Evolutionary conservation across 2,888 invertebrate species (phyloP), one percentile per base, ranked within the genome.

Genomic region (Drosophila percnosoma): DNA sequence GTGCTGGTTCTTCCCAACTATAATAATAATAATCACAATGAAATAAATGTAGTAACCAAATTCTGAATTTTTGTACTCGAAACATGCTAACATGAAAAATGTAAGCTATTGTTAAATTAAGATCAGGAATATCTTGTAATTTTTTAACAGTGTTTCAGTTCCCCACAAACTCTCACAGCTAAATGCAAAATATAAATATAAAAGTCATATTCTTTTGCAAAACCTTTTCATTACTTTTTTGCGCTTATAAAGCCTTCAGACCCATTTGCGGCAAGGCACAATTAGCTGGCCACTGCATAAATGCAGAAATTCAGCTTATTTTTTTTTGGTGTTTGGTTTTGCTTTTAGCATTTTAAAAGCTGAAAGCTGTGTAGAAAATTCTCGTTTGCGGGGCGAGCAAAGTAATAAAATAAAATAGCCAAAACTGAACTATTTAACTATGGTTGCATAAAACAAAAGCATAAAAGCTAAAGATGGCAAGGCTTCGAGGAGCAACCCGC

Each of bases 371-470:
- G 29, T 24, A 27, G 58, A 45, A 78, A 67, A 63, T 64, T 61
- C 55, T 75, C 45, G 58, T 65, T 68, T 48, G 34, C 10, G 36
- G 59, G 61, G 29, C 55, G 62, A 61, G 68, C 40, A 66, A 71
- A 68, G 73, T 63, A 84, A 57, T 89, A 62, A 89, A 87, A 61
- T 70, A 80, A 83, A 87, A 68, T 65, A 67, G 60, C 60, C 73
- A 80, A 68, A 83, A 64, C 53, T 57, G 31, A 77, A 83, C 84
- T 76, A 71, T 83, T 83, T 69, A 52, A 59, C 64, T 64, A 62
- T 71, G 65, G 21, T 53, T 52, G 69, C 83, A 69, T 76, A 73
- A 83, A 83, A 89, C 84, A 87, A 87, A 87, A 61, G 80, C 27
- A 31, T 4, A 40, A 21, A 31, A 21, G 45, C 29, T 33, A n/a